These are phyloP conservation scores for Mechanitis mazaeus DNA, from an alignment of 2,888 invertebrate genomes.

Conservation along the genomic window DNA sequence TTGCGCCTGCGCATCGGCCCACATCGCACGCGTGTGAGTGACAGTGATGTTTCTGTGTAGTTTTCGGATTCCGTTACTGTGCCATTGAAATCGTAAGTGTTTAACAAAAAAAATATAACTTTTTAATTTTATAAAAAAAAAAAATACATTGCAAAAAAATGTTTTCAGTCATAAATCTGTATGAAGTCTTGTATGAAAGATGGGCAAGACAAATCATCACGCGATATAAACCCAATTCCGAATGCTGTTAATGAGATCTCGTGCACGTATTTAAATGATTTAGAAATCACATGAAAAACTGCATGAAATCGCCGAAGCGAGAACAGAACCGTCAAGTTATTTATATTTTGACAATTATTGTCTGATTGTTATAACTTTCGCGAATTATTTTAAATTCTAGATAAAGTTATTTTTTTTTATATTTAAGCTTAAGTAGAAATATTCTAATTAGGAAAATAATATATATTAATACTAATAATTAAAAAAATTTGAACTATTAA, in stretches of 20 bases:
- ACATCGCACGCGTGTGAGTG: constrained; percentile 56
- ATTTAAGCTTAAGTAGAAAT: no score
- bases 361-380: no score
- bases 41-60: constrained; percentile 72
- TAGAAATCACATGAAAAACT: constrained; percentile 73
- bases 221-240: constrained; percentile 59
- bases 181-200: constrained; percentile 3
- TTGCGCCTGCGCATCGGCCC: constrained; percentile 47
- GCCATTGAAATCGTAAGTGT: constrained; percentile 59
- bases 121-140: background rate
- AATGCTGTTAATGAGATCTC: constrained; percentile 57
- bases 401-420: no score
- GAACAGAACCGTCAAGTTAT: constrained; percentile 12
- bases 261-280: constrained; percentile 75
- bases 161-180: background rate
- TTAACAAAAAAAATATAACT: constrained; percentile 17
- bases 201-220: constrained; percentile 41
- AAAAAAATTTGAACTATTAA: no score
- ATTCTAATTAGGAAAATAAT: no score
- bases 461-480: no score
- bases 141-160: background rate
- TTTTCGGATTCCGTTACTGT: constrained; percentile 64
- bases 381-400: no score
- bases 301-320: constrained; percentile 68
- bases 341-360: constrained; percentile 21